Conservation (phyloP, 1,140 invertebrate species). For the Calycopis cecrops region DNA sequence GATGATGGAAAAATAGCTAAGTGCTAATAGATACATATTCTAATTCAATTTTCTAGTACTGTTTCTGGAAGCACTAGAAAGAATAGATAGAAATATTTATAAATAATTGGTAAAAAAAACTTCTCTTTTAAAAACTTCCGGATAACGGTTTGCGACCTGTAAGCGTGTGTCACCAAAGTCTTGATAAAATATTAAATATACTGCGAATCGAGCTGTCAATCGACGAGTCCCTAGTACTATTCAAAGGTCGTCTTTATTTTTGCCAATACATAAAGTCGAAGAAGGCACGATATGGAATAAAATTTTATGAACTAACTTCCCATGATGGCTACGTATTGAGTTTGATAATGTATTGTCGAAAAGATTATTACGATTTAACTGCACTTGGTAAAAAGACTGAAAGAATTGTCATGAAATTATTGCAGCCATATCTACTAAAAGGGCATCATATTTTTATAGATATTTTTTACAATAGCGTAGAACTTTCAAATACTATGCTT, state of each 20-base stretch:
- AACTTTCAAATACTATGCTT: slow-evolving; percentile 3
- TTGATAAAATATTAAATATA: too few species aligned
- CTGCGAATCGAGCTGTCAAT: slow-evolving; percentile 43
- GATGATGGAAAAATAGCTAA: too few species aligned
- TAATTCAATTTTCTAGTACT: too few species aligned
- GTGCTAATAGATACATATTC: too few species aligned
- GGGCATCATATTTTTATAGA: slow-evolving; percentile 19
- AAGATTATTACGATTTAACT: slow-evolving; percentile 6
- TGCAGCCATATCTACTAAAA: slow-evolving; percentile 19
- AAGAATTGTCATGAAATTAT: slow-evolving; percentile 11
- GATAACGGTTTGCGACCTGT: too few species aligned
- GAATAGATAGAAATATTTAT: too few species aligned
- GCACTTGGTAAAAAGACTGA: slow-evolving; percentile 12
- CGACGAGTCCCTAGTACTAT: slow-evolving; percentile 49
- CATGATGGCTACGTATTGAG: slow-evolving; percentile 17
- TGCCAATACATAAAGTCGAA: slow-evolving; percentile 50
- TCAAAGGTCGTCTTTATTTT: slow-evolving; percentile 44
- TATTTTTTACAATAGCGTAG: slow-evolving; percentile 14
- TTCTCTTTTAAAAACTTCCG: too few species aligned
- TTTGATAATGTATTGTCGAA: slow-evolving; percentile 19
- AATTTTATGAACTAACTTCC: slow-evolving; percentile 33
- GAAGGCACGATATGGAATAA: slow-evolving; percentile 44
- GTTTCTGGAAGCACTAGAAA: too few species aligned
- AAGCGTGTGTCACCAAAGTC: too few species aligned
- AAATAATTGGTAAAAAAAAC: too few species aligned